A percentile compares a stretch with the other conserved stretches of the same genome.
Conservation (phyloP, 1,140 invertebrate genomes). For the Hyles euphorbiae region DNA sequence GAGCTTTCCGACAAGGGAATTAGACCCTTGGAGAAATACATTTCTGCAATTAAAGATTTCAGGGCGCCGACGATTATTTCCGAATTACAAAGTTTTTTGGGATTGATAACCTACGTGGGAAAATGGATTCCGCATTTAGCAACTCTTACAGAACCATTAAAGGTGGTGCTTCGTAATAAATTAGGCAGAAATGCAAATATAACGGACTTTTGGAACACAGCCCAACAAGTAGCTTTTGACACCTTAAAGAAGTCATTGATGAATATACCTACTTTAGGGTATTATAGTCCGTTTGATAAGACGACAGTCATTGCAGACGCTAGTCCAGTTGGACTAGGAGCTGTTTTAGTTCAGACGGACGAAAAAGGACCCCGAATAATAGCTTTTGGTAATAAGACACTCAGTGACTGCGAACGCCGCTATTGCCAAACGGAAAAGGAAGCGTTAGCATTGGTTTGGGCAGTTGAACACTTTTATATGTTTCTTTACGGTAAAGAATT, state of each 20-base stretch:
- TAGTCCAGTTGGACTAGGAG: slow-evolving; percentile 50
- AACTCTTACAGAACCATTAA: neutral
- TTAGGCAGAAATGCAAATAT: no score
- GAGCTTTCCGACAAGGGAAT: slow-evolving; percentile 37
- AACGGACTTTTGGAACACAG: no score
- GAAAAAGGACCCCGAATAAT: slow-evolving; percentile 13
- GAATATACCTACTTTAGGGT: slow-evolving; percentile 7
- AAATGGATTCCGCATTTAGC: slow-evolving; percentile 52
- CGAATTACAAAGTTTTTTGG: slow-evolving; percentile 59
- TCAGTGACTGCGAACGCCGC: slow-evolving; percentile 17
- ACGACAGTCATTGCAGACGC: slow-evolving; percentile 61
- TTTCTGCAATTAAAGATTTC: slow-evolving; percentile 36
- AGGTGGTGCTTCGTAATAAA: no score
- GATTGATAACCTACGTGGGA: slow-evolving; percentile 57
- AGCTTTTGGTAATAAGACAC: slow-evolving; percentile 8
- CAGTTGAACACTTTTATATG: slow-evolving; percentile 23
- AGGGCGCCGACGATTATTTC: slow-evolving; percentile 40
- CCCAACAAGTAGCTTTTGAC: no score
- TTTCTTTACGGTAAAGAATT: slow-evolving; percentile 24
- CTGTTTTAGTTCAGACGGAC: slow-evolving; percentile 30
- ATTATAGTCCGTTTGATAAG: slow-evolving; percentile 18
- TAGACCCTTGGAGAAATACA: slow-evolving; percentile 36
- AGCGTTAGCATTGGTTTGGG: slow-evolving; percentile 26
- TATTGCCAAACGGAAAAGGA: slow-evolving; percentile 34
- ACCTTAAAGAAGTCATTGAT: no score